phyloP scores from a whole-genome alignment of 2,797 vertebrate species.

The Mormyrus proboscirostris region DNA sequence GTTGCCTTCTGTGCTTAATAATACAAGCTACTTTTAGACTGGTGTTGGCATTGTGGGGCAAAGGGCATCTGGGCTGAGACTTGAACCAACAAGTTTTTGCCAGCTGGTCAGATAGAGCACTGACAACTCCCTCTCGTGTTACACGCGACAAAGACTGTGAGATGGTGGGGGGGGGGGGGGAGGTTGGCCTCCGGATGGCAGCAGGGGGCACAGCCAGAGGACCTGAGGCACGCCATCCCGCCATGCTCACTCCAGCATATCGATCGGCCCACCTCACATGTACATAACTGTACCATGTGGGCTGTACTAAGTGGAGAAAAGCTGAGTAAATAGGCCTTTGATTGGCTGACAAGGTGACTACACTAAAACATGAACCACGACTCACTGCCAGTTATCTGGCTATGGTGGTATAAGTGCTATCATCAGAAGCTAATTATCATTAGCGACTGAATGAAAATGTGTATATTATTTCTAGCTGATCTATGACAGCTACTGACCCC shows the following conservation, averaged over 20 bases:
- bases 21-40: background rate
- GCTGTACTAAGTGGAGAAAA: background rate
- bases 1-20: background rate
- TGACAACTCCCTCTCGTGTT: conserved; percentile 32
- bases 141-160: conserved; percentile 22
- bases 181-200: conserved; percentile 28
- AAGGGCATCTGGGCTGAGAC: background rate
- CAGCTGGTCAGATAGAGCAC: background rate
- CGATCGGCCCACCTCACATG: background rate
- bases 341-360: background rate
- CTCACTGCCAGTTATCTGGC: background rate
- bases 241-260: background rate
- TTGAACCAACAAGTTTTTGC: background rate
- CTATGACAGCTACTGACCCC: background rate
- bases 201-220: conserved; percentile 26
- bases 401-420: background rate
- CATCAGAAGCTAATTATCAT: background rate
- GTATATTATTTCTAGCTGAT: background rate
- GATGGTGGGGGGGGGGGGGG: background rate
- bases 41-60: background rate
- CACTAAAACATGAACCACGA: background rate
- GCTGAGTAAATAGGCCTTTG: background rate
- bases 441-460: background rate
- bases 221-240: background rate
- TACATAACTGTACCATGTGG: background rate